Evolutionary conservation across 2,797 vertebrate species (phyloP).

Genomic region (Ptychobarbus kaznakovi): DNA sequence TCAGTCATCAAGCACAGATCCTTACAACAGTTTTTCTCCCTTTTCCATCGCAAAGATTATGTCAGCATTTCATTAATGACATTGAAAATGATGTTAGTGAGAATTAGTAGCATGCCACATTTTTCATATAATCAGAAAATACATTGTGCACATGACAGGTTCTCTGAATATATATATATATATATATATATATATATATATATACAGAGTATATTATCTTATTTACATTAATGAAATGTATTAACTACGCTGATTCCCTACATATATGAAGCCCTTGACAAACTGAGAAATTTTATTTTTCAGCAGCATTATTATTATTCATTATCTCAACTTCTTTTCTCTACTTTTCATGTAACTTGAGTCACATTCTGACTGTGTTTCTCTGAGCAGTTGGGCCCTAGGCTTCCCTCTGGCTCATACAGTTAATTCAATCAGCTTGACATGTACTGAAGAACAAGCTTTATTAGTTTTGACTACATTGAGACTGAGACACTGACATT

Average conservation of each 20-base stretch:
- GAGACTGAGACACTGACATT: slow-evolving; percentile 13
- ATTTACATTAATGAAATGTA: background rate
- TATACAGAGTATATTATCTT: background rate
- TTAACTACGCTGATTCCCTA: background rate
- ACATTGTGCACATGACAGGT: background rate
- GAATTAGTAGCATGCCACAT: background rate
- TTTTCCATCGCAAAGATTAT: slow-evolving; percentile 3
- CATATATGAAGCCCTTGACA: background rate
- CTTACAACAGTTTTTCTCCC: background rate
- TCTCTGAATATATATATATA: background rate
- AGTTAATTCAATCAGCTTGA: slow-evolving; percentile 49
- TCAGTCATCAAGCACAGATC: slow-evolving; percentile 5
- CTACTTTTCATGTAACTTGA: background rate
- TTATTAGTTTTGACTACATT: background rate
- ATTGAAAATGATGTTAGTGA: background rate
- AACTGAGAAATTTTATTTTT: background rate
- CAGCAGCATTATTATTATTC: background rate
- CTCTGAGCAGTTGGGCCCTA: slow-evolving; percentile 27
- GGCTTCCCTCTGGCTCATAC: slow-evolving; percentile 34
- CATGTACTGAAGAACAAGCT: slow-evolving; percentile 29
- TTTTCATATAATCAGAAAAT: background rate
- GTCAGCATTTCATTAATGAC: background rate
- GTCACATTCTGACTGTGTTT: slow-evolving; percentile 25
- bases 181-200: background rate
- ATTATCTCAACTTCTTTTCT: background rate